Conservation (phyloP, 2,888 invertebrate genomes). For the Drosophila lutescens region DNA sequence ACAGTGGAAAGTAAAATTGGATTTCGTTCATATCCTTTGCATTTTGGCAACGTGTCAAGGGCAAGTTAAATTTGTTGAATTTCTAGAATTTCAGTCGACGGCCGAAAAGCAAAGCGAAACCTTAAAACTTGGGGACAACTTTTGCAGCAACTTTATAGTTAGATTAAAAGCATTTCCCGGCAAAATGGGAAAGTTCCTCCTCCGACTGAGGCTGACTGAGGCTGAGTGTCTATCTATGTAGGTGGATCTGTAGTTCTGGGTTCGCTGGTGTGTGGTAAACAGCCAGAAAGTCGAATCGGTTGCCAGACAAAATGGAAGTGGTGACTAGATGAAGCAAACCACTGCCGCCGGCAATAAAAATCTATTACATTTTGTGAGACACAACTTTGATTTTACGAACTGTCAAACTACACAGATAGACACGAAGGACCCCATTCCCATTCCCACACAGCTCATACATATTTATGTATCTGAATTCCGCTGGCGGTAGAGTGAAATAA, state of each 20-base stretch:
- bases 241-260: conserved; percentile 23
- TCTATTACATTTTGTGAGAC: conserved; percentile 63
- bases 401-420: conserved; percentile 54
- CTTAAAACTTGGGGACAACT: conserved; percentile 38
- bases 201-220: conserved; percentile 5
- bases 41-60: conserved; percentile 59
- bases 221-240: not conserved
- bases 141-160: conserved; percentile 63
- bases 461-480: conserved; percentile 13
- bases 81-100: conserved; percentile 46
- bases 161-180: conserved; percentile 70
- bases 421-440: conserved; percentile 10
- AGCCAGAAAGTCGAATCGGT: conserved; percentile 49
- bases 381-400: conserved; percentile 73
- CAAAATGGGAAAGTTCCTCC: conserved; percentile 63
- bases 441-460: conserved; percentile 21
- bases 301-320: conserved; percentile 46
- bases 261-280: conserved; percentile 13
- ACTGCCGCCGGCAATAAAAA: conserved; percentile 65
- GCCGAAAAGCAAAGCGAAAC: conserved; percentile 40
- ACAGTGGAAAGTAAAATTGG: conserved; percentile 56
- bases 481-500: conserved; percentile 38
- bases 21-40: conserved; percentile 44
- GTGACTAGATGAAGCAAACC: conserved; percentile 48
- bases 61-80: conserved; percentile 66